Percentiles rank a stretch among this genome's conserved stretches.
phyloP scores from a whole-genome alignment of 2,113 vertebrate genomes.

The Panurus biarmicus region DNA sequence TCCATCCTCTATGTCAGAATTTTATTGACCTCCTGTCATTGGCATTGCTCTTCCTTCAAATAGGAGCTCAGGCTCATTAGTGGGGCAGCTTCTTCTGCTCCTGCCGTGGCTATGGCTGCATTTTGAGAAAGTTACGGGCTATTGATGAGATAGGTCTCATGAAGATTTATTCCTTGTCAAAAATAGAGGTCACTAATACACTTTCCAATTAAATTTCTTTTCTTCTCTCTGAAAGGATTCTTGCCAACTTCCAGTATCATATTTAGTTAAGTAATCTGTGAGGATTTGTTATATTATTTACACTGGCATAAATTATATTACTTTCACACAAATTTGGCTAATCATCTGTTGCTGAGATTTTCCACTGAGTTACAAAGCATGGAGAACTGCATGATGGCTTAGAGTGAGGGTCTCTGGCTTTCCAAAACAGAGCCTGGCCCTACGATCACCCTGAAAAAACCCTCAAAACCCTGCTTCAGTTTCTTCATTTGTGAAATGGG shows the following conservation, averaged over 20 bases:
- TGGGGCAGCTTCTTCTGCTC: not conserved
- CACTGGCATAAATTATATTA: not conserved
- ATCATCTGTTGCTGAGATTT: not conserved
- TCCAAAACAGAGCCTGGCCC: not conserved
- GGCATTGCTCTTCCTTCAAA: not conserved
- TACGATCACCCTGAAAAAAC: not conserved
- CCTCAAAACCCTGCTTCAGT: not conserved
- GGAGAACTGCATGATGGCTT: not conserved
- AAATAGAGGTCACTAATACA: not conserved
- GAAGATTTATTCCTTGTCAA: not conserved
- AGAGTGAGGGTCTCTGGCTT: not conserved
- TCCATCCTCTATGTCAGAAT: accelerated
- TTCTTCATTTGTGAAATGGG: not conserved
- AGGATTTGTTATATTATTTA: constrained; percentile 3
- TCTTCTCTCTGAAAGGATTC: not conserved
- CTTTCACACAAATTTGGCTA: not conserved
- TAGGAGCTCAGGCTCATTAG: not conserved
- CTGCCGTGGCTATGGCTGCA: not conserved
- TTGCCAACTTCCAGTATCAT: not conserved
- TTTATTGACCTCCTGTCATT: not conserved
- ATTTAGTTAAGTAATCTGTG: not conserved
- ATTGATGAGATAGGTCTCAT: not conserved
- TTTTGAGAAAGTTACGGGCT: not conserved
- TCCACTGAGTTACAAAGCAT: not conserved
- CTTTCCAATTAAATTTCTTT: not conserved